phyloP scores from a whole-genome alignment of 2,888 invertebrate species.

The Hofmannophila pseudospretella region DNA sequence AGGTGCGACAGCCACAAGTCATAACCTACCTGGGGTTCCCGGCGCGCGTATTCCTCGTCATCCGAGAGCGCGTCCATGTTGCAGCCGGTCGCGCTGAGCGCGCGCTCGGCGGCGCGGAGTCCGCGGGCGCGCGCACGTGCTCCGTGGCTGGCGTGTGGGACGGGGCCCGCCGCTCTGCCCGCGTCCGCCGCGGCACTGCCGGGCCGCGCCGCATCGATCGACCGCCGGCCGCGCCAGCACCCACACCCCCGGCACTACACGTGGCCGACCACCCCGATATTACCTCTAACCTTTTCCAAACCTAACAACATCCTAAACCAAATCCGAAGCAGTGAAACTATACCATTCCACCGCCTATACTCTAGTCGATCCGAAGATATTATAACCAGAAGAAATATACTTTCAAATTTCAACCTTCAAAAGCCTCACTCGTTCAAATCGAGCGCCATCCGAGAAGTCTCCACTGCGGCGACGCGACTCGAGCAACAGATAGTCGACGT shows the following conservation, averaged over 20 bases:
- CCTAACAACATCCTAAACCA: neutral
- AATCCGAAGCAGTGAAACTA: too few species aligned
- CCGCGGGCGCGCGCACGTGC: slow-evolving; percentile 58
- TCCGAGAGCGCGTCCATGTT: slow-evolving; percentile 75
- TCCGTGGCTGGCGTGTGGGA: slow-evolving; percentile 49
- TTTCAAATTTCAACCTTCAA: neutral
- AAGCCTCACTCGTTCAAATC: slow-evolving; percentile 30
- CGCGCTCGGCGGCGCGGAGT: slow-evolving; percentile 49
- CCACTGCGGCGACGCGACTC: slow-evolving; percentile 51
- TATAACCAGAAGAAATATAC: too few species aligned
- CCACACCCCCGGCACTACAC: slow-evolving; percentile 35
- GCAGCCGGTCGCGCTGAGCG: slow-evolving; percentile 31
- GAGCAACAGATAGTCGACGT: slow-evolving; percentile 67
- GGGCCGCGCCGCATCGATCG: slow-evolving; percentile 51
- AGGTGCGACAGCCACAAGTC: neutral
- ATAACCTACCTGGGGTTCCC: slow-evolving; percentile 61
- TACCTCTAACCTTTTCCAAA: slow-evolving; percentile 15
- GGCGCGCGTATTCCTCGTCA: slow-evolving; percentile 69
- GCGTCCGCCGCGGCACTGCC: slow-evolving; percentile 67
- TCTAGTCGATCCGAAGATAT: slow-evolving; percentile 2
- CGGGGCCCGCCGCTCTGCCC: slow-evolving; percentile 69
- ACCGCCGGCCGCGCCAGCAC: slow-evolving; percentile 33
- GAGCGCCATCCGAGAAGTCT: slow-evolving; percentile 26
- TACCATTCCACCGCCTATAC: slow-evolving; percentile 8
- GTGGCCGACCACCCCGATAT: slow-evolving; percentile 38